A percentile compares a stretch with the other conserved stretches of the same genome.
Evolutionary conservation across 1,140 invertebrate species (phyloP).

Genomic region (Dendroctonus valens): DNA sequence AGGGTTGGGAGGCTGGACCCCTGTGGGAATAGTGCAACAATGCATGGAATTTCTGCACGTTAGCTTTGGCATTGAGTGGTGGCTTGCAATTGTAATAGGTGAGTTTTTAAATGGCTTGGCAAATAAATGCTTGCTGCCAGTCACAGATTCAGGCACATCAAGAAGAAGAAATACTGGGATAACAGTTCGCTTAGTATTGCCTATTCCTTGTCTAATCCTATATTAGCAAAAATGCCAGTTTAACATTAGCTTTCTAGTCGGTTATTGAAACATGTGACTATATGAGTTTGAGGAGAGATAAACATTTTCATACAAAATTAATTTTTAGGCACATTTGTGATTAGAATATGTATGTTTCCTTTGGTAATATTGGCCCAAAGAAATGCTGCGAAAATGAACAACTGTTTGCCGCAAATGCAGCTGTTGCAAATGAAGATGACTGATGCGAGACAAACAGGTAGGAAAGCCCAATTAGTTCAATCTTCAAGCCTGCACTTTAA

Average conservation of each 20-base stretch:
- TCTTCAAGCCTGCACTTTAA: too few relatives aligned
- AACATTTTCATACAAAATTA: neutral
- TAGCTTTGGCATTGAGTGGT: constrained; percentile 80
- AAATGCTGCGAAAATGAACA: constrained; percentile 75
- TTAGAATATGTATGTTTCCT: constrained; percentile 78
- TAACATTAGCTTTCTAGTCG: too few relatives aligned
- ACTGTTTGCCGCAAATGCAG: constrained; percentile 79
- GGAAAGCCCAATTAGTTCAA: constrained; percentile 52
- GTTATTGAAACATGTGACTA: too few relatives aligned
- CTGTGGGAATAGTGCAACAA: constrained; percentile 76
- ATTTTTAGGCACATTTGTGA: constrained; percentile 67
- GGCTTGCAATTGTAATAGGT: constrained; percentile 77
- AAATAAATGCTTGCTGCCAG: constrained; percentile 33
- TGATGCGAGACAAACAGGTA: constrained; percentile 75
- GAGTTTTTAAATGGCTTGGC: constrained; percentile 36
- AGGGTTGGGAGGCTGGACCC: constrained; percentile 76
- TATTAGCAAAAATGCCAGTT: too few relatives aligned
- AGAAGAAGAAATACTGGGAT: too few relatives aligned
- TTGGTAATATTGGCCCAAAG: constrained; percentile 76
- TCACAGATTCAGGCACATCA: too few relatives aligned
- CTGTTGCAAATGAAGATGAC: constrained; percentile 77
- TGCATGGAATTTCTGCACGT: constrained; percentile 81
- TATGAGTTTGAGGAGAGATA: neutral
- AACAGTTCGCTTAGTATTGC: too few relatives aligned
- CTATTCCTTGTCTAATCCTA: too few relatives aligned